Conservation (phyloP, 2,113 vertebrate genomes). For the Coptodon rendalli region DNA sequence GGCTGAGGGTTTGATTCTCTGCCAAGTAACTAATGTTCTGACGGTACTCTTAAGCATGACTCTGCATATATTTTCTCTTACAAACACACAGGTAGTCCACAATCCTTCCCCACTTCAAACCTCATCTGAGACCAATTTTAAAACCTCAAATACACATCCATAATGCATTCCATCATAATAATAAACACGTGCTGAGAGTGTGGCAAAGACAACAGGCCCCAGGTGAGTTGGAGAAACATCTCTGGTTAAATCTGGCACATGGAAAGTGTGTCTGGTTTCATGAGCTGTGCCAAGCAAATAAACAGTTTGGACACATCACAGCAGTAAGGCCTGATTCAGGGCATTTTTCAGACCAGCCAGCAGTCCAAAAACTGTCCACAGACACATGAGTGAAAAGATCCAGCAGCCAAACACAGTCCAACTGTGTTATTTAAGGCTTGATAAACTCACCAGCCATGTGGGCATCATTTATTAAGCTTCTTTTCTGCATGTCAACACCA, state of each 20-base stretch:
- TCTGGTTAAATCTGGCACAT: not conserved
- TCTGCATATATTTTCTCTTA: not conserved
- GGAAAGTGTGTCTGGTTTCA: slow-evolving; percentile 5
- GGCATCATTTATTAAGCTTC: slow-evolving; percentile 9
- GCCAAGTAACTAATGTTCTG: not conserved
- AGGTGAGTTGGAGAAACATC: slow-evolving; percentile 25
- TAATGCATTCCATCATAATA: not conserved
- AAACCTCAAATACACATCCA: not conserved
- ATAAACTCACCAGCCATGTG: slow-evolving; percentile 9
- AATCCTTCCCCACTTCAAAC: not conserved
- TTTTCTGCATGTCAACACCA: not conserved
- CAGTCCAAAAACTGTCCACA: slow-evolving; percentile 18
- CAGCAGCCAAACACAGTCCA: slow-evolving; percentile 20
- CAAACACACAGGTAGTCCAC: not conserved
- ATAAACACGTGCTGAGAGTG: slow-evolving; percentile 12
- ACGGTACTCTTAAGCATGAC: not conserved
- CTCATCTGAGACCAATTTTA: not conserved
- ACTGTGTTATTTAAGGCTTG: slow-evolving; percentile 32
- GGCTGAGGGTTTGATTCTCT: not conserved
- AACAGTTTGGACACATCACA: slow-evolving; percentile 13
- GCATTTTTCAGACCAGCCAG: not conserved
- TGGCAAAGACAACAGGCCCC: slow-evolving; percentile 16
- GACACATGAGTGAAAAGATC: slow-evolving; percentile 16
- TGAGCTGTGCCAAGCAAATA: slow-evolving; percentile 18
- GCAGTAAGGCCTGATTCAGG: not conserved